These are phyloP conservation scores for Noctua janthina DNA, from an alignment of 2,888 invertebrate genomes.

Conservation along the genomic window DNA sequence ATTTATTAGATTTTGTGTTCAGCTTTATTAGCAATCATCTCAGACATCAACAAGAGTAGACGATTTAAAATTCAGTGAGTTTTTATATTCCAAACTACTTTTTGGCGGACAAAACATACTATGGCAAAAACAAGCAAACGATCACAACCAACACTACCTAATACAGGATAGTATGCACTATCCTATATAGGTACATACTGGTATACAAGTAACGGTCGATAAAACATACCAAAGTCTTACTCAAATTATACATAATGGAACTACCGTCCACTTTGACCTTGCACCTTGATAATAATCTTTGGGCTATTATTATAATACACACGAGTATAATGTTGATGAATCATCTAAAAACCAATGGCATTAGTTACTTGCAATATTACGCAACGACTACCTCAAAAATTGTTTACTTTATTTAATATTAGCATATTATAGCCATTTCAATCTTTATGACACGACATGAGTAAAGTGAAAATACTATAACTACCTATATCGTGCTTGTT, in stretches of 20 bases:
- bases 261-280: slow-evolving; percentile 20
- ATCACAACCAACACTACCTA: not conserved
- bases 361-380: slow-evolving; percentile 1
- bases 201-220: not conserved
- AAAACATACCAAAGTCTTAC: not conserved
- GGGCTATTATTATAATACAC: not conserved
- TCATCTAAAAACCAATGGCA: slow-evolving; percentile 6
- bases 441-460: not conserved
- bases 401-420: no score
- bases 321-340: not conserved
- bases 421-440: not conserved
- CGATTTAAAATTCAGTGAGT: not conserved
- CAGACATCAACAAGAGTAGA: not conserved
- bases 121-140: not conserved
- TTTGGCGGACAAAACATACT: not conserved
- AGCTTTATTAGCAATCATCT: not conserved
- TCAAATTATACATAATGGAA: slow-evolving; percentile 10
- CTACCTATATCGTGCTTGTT: not conserved
- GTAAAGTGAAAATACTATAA: not conserved
- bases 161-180: not conserved
- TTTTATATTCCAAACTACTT: not conserved
- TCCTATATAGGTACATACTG: not conserved
- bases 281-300: not conserved
- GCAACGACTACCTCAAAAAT: not conserved
- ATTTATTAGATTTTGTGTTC: not conserved